Conservation (phyloP, 2,113 vertebrate species). For the Tyrannus savana region DNA sequence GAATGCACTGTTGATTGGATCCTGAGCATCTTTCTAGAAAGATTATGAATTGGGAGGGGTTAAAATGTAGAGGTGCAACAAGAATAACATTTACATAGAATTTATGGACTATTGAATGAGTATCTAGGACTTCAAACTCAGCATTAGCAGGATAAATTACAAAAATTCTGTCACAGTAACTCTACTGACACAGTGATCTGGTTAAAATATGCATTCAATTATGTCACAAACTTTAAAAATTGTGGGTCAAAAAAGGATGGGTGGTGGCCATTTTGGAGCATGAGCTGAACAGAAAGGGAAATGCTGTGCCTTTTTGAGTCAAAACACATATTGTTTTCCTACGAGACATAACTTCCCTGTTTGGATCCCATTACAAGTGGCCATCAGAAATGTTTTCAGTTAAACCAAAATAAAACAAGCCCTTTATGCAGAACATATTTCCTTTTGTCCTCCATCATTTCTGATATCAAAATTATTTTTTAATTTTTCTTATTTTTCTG, state of each 20-base stretch:
- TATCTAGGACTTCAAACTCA: background rate
- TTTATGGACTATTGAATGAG: background rate
- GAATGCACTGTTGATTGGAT: background rate
- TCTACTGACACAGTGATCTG: background rate
- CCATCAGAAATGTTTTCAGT: background rate
- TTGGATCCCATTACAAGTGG: background rate
- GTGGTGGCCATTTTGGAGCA: background rate
- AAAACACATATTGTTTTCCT: background rate
- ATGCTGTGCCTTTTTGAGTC: background rate
- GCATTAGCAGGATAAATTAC: background rate
- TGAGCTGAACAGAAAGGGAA: background rate
- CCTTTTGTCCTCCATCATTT: background rate
- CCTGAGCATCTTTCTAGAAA: background rate
- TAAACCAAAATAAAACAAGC: background rate
- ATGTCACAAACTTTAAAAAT: background rate
- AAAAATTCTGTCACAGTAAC: background rate
- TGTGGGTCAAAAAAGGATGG: background rate
- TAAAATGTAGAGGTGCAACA: background rate
- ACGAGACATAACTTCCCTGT: accelerated
- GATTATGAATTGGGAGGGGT: background rate
- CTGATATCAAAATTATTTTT: accelerated
- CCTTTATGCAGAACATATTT: background rate
- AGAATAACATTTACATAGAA: background rate
- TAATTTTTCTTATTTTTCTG: background rate
- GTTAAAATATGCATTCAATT: background rate